phyloP scores from a whole-genome alignment of 2,888 invertebrate species.

The Tanypteryx hageni region DNA sequence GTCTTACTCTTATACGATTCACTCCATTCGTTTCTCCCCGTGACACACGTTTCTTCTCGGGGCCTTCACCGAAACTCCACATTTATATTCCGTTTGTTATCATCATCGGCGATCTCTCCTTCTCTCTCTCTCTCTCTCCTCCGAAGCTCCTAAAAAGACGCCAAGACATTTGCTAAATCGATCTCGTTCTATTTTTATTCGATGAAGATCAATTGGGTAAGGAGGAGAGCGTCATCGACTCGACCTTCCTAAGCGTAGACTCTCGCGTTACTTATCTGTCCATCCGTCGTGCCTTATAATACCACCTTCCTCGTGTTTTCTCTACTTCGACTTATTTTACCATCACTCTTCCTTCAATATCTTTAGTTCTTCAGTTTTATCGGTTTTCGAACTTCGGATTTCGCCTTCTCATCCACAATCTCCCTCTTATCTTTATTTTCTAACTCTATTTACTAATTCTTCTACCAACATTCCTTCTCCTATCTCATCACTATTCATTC shows the following conservation, averaged over 20 bases:
- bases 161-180: neutral
- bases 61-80: neutral
- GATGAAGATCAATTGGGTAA: neutral
- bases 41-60: neutral
- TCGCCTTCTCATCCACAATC: no score
- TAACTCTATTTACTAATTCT: no score
- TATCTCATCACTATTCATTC: neutral
- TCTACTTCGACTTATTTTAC: neutral
- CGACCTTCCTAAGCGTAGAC: neutral
- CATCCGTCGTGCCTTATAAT: neutral
- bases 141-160: neutral
- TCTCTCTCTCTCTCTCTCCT: neutral
- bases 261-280: neutral
- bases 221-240: neutral
- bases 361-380: no score
- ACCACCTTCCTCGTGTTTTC: neutral
- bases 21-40: neutral
- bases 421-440: no score
- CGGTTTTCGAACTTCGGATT: no score
- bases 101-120: neutral
- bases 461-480: neutral
- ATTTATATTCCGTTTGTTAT: constrained; percentile 13
- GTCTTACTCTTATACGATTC: neutral
- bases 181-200: neutral
- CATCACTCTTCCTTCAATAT: no score